Base-by-base conservation (phyloP, 2,113 vertebrate species). In the Ceuthmochares aereus region DNA sequence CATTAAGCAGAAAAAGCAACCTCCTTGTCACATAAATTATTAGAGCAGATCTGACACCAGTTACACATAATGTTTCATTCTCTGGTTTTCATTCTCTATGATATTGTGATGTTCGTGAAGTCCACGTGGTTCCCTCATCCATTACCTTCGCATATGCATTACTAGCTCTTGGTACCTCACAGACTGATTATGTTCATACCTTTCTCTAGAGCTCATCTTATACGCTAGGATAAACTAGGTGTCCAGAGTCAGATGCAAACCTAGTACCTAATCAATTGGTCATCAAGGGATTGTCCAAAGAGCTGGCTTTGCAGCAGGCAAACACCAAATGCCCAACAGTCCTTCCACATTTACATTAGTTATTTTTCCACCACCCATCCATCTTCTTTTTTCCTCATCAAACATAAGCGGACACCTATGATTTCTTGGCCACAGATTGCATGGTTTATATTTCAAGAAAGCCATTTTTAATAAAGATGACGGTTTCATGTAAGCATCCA, bases 391-490 rank as follows among this genome's bases (percentile, higher is more conserved):
- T 72, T 14, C 45, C 20, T 10, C 45, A 56, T 37, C 60, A 68
- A 62, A 58, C 12, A 36, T 10, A 73, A 68, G 49, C 45, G 67
- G 67, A 74, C 51, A 85, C 18, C 66, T 75, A 21, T 40, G 68
- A 74, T 68, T 84, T 75, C 76, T 88, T 60, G 36, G 47, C 55
- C 63, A 47, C 30, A 77, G 82, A 88, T 34, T 47, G 4, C 23
- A 2, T 5, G n/a, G 75, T 78, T 96, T 94, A 54, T 56, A 54
- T 68, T 68, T 68, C 43, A 81, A 94, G 72, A 77, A 47, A 86
- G 60, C 29, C 77, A 54, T 93, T 94, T 94, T 58, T 75, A 51
- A 69, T n/a, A 69, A 90, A 58, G 66, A 90, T 90, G 93, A 94
- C 20, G 4, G 73, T 72, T 75, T 42, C 86, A 42, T 10, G 34